These are phyloP conservation scores for Coregonus sp. DNA, from an alignment of 2,797 vertebrate species.

Conservation along the genomic window DNA sequence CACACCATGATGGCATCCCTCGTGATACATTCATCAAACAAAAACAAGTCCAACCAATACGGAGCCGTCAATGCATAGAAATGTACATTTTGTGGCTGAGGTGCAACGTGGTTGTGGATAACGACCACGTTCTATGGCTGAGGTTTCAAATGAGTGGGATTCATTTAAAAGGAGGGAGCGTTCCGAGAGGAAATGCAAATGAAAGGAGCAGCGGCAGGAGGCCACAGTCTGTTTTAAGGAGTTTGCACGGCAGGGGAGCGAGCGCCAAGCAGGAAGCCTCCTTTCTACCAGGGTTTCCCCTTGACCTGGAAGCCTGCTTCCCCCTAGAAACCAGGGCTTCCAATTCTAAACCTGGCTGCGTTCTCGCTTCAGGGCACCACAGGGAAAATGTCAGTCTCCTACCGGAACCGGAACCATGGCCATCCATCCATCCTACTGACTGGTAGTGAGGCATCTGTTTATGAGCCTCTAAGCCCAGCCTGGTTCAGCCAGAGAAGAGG, in stretches of 20 bases:
- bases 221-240: background rate
- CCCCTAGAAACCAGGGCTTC: too few species aligned
- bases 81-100: background rate
- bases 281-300: constrained; percentile 6
- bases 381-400: too few species aligned
- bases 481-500: constrained; percentile 15
- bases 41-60: background rate
- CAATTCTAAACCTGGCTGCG: background rate
- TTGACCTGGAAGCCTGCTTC: constrained; percentile 18
- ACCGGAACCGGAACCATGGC: too few species aligned
- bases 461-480: constrained; percentile 40
- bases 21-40: background rate
- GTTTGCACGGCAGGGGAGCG: constrained; percentile 3
- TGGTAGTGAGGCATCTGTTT: constrained; percentile 43
- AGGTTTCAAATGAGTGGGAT: background rate
- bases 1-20: background rate
- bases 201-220: background rate
- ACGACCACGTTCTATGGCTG: background rate
- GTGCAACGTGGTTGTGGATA: background rate
- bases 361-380: too few species aligned
- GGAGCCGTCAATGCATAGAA: background rate
- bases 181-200: background rate
- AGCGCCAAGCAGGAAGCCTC: constrained; percentile 6
- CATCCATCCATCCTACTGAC: constrained; percentile 34
- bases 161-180: background rate